Conservation (phyloP, 2,888 invertebrate species). For the Noctua janthina region DNA sequence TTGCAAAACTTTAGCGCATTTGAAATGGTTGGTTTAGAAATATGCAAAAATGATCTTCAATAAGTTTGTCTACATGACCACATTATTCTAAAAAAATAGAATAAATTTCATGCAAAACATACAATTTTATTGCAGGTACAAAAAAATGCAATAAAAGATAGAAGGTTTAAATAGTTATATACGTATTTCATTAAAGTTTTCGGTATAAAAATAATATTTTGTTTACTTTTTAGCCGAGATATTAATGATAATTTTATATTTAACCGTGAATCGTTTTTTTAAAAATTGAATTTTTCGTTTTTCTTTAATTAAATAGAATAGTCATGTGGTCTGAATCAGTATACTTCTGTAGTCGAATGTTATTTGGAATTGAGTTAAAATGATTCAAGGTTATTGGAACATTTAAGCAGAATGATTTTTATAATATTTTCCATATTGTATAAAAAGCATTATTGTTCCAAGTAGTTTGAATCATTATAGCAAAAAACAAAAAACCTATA, state of each 20-base stretch:
- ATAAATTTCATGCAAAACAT: constrained; percentile 22
- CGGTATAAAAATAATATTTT: background rate
- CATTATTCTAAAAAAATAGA: constrained; percentile 29
- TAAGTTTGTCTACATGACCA: constrained; percentile 31
- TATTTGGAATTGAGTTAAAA: too few species aligned
- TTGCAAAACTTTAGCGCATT: constrained; percentile 35
- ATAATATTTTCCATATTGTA: too few species aligned
- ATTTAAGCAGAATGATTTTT: too few species aligned
- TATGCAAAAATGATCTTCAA: constrained; percentile 42
- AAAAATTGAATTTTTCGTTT: constrained; percentile 21
- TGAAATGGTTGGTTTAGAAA: constrained; percentile 37
- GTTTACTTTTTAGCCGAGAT: constrained; percentile 2
- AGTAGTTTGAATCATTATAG: too few species aligned
- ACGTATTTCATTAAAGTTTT: background rate
- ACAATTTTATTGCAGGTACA: constrained; percentile 30
- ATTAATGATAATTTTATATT: constrained; percentile 17
- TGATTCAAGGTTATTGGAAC: too few species aligned
- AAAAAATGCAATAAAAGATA: constrained; percentile 27
- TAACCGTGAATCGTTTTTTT: constrained; percentile 15
- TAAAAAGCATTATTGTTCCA: too few species aligned
- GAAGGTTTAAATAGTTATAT: constrained; percentile 1
- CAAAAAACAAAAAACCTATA: too few species aligned
- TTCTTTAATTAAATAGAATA: constrained; percentile 20
- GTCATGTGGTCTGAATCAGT: constrained; percentile 32
- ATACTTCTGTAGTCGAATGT: constrained; percentile 12